phyloP scores from a whole-genome alignment of 2,797 vertebrate genomes.

The Coccyzus lansbergi region DNA sequence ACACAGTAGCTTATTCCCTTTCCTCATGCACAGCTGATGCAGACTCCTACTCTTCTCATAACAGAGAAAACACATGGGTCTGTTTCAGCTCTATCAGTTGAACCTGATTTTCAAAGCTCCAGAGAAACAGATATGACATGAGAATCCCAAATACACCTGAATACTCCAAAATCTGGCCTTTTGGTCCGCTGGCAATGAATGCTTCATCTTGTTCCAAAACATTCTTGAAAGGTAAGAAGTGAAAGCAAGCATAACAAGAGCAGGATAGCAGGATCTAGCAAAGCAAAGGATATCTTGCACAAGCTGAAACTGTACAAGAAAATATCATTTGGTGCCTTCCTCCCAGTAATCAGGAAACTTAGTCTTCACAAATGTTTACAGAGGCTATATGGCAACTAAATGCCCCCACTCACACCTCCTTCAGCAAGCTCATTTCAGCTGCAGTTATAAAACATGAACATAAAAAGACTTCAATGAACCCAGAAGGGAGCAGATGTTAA shows the following conservation, averaged over 20 bases:
- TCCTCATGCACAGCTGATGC: not conserved
- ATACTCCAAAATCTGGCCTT: not conserved
- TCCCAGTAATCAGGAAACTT: not conserved
- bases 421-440: constrained; percentile 15
- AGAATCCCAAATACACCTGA: not conserved
- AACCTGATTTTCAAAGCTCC: not conserved
- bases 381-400: not conserved
- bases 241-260: not conserved
- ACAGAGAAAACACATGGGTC: not conserved
- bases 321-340: not conserved
- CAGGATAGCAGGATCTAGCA: not conserved
- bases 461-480: constrained; percentile 14
- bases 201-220: not conserved
- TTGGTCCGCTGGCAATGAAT: not conserved
- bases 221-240: not conserved
- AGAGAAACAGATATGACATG: not conserved
- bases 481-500: constrained; percentile 64
- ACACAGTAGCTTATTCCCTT: not conserved
- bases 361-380: constrained; percentile 20
- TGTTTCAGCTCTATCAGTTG: not conserved
- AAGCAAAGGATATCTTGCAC: not conserved
- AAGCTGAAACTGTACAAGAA: not conserved
- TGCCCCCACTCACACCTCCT: not conserved
- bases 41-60: not conserved
- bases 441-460: constrained; percentile 14